A percentile compares a stretch with the other conserved stretches of the same genome.
Evolutionary conservation across 2,888 invertebrate genomes (phyloP).

Genomic region (Fissipunctia ypsillon): DNA sequence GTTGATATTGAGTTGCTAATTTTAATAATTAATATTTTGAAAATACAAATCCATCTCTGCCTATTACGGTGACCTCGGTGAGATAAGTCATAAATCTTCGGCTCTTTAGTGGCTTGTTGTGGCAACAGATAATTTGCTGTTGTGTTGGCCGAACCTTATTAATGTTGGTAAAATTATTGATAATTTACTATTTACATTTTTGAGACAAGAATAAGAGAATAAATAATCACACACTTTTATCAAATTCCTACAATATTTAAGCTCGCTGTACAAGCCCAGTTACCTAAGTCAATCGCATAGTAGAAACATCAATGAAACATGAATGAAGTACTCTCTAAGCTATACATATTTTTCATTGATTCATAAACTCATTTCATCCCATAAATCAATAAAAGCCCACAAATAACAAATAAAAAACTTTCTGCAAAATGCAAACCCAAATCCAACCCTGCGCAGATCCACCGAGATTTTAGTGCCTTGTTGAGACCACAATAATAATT

Average conservation of each 20-base stretch:
- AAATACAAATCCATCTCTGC: slow-evolving; percentile 33
- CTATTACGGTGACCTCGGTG: slow-evolving; percentile 2
- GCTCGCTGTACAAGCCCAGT: neutral
- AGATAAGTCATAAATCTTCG: slow-evolving; percentile 68
- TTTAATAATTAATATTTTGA: neutral
- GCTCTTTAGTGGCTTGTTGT: slow-evolving; percentile 61
- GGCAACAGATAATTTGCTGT: slow-evolving; percentile 62
- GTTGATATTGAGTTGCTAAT: neutral
- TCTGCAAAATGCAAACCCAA: neutral
- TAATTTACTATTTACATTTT: neutral
- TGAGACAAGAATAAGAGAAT: neutral
- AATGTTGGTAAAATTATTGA: neutral
- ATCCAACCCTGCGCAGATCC: slow-evolving; percentile 21
- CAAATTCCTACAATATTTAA: neutral
- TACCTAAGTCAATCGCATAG: neutral
- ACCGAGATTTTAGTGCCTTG: slow-evolving; percentile 42
- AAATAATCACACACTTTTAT: neutral
- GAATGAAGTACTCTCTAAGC: neutral
- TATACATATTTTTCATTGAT: neutral
- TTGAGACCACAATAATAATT: slow-evolving; percentile 45
- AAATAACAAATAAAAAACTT: neutral
- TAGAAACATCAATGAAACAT: neutral
- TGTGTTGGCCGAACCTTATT: slow-evolving; percentile 3
- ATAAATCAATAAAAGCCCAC: neutral
- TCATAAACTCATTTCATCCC: neutral